Conservation (phyloP, 2,797 vertebrate genomes). For the Myoxocephalus aenaeus region DNA sequence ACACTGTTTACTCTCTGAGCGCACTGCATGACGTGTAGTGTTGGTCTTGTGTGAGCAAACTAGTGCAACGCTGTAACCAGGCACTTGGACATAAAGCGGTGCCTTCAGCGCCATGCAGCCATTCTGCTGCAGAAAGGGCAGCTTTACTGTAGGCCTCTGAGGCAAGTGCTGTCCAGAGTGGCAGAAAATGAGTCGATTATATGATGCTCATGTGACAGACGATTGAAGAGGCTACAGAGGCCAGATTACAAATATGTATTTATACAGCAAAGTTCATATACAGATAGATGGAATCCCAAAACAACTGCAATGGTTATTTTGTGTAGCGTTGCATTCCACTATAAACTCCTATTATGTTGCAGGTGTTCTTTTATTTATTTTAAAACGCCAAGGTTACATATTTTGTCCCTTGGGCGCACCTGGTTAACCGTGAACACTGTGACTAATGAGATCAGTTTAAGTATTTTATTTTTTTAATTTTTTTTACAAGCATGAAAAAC, state of each 20-base stretch:
- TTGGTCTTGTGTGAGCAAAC: constrained; percentile 77
- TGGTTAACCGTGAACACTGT: not conserved
- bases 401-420: not conserved
- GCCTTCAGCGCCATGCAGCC: constrained; percentile 78
- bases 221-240: constrained; percentile 40
- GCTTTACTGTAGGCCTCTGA: constrained; percentile 64
- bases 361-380: constrained; percentile 8
- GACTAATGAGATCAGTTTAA: constrained; percentile 1
- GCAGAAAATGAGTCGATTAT: constrained; percentile 63
- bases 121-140: constrained; percentile 61
- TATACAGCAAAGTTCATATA: not conserved
- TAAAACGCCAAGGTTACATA: constrained; percentile 14
- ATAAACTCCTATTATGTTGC: not conserved
- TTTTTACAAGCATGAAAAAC: constrained; percentile 21
- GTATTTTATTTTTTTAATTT: too few relatives aligned
- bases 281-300: not conserved
- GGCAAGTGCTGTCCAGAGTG: constrained; percentile 48
- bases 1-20: constrained; percentile 87
- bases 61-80: constrained; percentile 89
- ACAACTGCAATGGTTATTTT: not conserved
- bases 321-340: not conserved
- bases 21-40: constrained; percentile 85
- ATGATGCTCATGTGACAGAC: constrained; percentile 50
- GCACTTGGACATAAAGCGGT: constrained; percentile 90
- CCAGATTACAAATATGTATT: constrained; percentile 13